Conservation (phyloP, 2,888 invertebrate species). For the Drosophila eohydei region DNA sequence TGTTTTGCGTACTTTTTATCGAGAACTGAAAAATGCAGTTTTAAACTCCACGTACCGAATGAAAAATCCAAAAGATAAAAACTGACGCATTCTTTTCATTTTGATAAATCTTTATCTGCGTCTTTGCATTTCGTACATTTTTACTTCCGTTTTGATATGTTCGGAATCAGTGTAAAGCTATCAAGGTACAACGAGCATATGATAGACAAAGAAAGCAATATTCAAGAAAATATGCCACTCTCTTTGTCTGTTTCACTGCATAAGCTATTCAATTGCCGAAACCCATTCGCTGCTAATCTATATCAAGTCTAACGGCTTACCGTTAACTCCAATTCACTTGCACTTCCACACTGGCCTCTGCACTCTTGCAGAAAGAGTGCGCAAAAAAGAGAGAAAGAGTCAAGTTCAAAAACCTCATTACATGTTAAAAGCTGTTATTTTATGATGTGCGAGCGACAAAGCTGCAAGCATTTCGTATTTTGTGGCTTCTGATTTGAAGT, state of each 20-base stretch:
- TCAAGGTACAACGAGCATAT: neutral
- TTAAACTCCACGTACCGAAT: slow-evolving; percentile 1
- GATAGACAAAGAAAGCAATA: neutral
- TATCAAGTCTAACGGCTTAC: slow-evolving; percentile 9
- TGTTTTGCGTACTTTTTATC: neutral
- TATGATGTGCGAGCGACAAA: slow-evolving; percentile 34
- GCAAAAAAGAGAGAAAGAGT: neutral
- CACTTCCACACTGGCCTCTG: slow-evolving; percentile 10
- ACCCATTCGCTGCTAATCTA: neutral
- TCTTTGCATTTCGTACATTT: slow-evolving; percentile 5
- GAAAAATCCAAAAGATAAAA: neutral
- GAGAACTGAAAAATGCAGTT: neutral
- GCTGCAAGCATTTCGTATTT: slow-evolving; percentile 38
- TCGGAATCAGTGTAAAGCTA: slow-evolving; percentile 1
- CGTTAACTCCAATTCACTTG: slow-evolving; percentile 18
- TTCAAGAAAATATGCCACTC: neutral
- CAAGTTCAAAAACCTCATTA: slow-evolving; percentile 71
- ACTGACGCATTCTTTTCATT: slow-evolving; percentile 16
- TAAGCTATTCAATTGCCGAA: neutral
- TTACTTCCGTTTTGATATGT: slow-evolving; percentile 15
- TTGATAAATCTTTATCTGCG: neutral
- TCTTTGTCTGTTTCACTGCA: no score
- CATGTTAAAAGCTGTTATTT: slow-evolving; percentile 41
- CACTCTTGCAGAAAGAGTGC: neutral
- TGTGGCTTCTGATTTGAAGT: slow-evolving; percentile 67